phyloP scores from a whole-genome alignment of 1,140 invertebrate species.

The Adoxophyes honmai region DNA sequence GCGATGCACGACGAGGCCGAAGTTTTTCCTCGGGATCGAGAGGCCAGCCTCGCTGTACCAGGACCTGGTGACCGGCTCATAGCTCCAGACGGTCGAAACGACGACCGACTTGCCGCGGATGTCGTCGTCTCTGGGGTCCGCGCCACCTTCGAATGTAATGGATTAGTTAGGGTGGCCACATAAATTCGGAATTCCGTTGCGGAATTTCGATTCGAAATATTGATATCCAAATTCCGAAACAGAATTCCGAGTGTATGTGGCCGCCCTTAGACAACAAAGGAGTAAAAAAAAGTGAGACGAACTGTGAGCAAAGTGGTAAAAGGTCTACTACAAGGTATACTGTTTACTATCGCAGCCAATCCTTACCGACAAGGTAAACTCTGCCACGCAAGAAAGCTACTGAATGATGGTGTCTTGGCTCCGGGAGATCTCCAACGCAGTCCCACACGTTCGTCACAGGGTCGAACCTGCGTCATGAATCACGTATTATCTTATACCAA shows the following conservation, averaged over 20 bases:
- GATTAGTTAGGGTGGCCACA: too few relatives aligned
- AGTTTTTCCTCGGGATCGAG: slow-evolving; percentile 78
- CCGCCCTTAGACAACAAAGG: too few relatives aligned
- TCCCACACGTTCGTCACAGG: slow-evolving; percentile 78
- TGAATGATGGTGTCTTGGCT: slow-evolving; percentile 79
- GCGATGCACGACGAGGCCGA: slow-evolving; percentile 77
- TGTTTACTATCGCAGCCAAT: not conserved
- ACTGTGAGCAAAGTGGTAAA: too few relatives aligned
- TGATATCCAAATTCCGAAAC: too few relatives aligned
- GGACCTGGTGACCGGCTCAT: slow-evolving; percentile 76
- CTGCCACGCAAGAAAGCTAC: slow-evolving; percentile 77
- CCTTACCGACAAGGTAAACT: slow-evolving; percentile 78
- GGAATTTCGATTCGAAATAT: too few relatives aligned
- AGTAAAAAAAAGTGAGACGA: too few relatives aligned
- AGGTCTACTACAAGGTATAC: too few relatives aligned
- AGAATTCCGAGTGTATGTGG: too few relatives aligned
- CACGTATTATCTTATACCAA: not conserved
- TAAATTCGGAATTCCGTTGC: too few relatives aligned
- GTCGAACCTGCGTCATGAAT: slow-evolving; percentile 59
- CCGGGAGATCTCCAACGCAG: slow-evolving; percentile 78
- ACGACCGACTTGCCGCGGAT: slow-evolving; percentile 73
- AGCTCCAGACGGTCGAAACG: slow-evolving; percentile 80
- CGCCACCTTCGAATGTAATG: slow-evolving; percentile 75
- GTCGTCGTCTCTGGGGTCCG: slow-evolving; percentile 78
- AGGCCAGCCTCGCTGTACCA: slow-evolving; percentile 79